Conservation (phyloP, 2,797 vertebrate species). For the Coregonus suidteri region DNA sequence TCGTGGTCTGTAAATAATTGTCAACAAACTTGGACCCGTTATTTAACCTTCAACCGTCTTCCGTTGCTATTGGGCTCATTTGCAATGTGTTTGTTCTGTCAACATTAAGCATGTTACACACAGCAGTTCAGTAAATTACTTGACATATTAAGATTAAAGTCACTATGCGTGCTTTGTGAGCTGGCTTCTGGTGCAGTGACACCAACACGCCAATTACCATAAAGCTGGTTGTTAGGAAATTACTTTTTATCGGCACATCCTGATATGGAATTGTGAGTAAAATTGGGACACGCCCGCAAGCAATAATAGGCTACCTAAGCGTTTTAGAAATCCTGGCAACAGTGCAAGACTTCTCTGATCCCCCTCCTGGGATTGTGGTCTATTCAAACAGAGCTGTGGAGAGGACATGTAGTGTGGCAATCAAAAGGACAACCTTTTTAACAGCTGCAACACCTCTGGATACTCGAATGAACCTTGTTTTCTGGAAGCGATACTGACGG, state of each 20-base stretch:
- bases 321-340: not conserved
- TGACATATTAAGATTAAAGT: not conserved
- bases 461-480: not conserved
- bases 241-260: not conserved
- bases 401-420: not conserved
- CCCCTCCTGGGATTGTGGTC: not conserved
- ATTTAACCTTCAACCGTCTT: not conserved
- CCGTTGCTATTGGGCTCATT: not conserved
- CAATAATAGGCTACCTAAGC: conserved; percentile 17
- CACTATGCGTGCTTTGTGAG: not conserved
- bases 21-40: not conserved
- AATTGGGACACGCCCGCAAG: conserved; percentile 6
- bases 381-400: not conserved
- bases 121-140: not conserved
- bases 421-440: not conserved
- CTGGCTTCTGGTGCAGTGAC: not conserved
- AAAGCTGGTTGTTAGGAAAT: not conserved
- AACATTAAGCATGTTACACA: not conserved
- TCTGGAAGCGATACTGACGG: not conserved
- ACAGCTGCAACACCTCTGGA: not conserved
- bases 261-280: not conserved
- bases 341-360: not conserved
- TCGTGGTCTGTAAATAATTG: conserved; percentile 1
- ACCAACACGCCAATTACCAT: not conserved
- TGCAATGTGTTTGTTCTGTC: not conserved